Evolutionary conservation across 2,113 vertebrate genomes (phyloP).

Genomic region (Gila orcuttii): DNA sequence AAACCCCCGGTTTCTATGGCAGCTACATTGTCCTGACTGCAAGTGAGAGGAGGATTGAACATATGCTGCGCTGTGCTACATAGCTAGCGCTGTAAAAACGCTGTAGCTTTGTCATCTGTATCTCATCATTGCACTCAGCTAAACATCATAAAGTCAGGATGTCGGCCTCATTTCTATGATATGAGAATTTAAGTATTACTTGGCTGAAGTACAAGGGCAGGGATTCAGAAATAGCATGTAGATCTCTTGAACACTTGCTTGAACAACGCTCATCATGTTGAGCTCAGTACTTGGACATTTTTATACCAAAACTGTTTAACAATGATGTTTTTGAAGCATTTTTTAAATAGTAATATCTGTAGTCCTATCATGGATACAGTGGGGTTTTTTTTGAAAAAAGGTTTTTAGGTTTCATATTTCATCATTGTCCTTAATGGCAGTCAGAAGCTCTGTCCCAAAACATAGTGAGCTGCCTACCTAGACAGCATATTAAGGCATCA

Average conservation of each 20-base stretch:
- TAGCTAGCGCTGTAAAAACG: background rate
- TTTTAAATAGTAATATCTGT: background rate
- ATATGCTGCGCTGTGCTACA: constrained; percentile 21
- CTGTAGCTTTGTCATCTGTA: constrained; percentile 29
- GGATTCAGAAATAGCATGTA: background rate
- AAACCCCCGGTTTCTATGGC: constrained; percentile 74
- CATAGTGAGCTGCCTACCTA: background rate
- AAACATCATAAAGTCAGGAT: constrained; percentile 22
- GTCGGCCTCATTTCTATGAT: background rate
- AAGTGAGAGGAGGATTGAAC: constrained; percentile 57
- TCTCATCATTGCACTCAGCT: constrained; percentile 19
- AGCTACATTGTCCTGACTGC: constrained; percentile 71
- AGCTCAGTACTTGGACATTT: background rate
- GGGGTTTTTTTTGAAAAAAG: background rate
- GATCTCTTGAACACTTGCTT: background rate
- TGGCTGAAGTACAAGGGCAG: constrained; percentile 8
- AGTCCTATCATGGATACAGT: background rate
- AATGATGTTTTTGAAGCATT: background rate
- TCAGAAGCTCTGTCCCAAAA: background rate
- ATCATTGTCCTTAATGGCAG: background rate
- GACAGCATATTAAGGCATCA: background rate
- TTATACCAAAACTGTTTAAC: background rate
- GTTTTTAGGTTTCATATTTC: constrained; percentile 34
- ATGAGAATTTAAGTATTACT: constrained; percentile 23
- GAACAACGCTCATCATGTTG: background rate